These are phyloP conservation scores for Panulirus ornatus DNA, from an alignment of 1,140 invertebrate species.

Conservation along the genomic window DNA sequence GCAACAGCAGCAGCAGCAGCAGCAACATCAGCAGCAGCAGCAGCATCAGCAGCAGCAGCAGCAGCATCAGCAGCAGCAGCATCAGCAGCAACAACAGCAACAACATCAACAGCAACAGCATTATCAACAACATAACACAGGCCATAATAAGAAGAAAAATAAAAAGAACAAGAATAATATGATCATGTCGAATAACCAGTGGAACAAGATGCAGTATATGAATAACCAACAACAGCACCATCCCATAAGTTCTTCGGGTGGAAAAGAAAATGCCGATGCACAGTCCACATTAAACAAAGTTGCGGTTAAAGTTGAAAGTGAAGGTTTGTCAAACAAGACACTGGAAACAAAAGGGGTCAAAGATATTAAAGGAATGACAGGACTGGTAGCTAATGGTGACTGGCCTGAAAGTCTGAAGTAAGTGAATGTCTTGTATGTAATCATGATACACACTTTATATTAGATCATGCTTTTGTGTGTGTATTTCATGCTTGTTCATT, in stretches of 20 bases:
- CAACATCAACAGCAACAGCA: constrained; percentile 19
- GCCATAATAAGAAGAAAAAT: constrained; percentile 45
- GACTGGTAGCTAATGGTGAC: constrained; percentile 42
- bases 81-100: constrained; percentile 26
- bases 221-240: constrained; percentile 31
- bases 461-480: too few species aligned
- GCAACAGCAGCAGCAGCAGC: constrained; percentile 19
- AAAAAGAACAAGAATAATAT: constrained; percentile 42
- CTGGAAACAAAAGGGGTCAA: constrained; percentile 23
- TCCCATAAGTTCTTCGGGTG: background rate
- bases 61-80: constrained; percentile 18
- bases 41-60: constrained; percentile 10
- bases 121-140: background rate
- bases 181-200: constrained; percentile 39
- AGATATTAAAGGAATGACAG: constrained; percentile 45
- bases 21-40: constrained; percentile 12
- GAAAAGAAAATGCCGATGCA: constrained; percentile 18
- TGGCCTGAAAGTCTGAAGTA: constrained; percentile 56
- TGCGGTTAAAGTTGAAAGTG: background rate
- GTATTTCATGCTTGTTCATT: too few species aligned
- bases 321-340: background rate
- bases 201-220: constrained; percentile 43
- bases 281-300: background rate
- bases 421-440: background rate
- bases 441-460: background rate